Conservation (phyloP, 2,113 vertebrate species). For the Thamnophis sirtalis region DNA sequence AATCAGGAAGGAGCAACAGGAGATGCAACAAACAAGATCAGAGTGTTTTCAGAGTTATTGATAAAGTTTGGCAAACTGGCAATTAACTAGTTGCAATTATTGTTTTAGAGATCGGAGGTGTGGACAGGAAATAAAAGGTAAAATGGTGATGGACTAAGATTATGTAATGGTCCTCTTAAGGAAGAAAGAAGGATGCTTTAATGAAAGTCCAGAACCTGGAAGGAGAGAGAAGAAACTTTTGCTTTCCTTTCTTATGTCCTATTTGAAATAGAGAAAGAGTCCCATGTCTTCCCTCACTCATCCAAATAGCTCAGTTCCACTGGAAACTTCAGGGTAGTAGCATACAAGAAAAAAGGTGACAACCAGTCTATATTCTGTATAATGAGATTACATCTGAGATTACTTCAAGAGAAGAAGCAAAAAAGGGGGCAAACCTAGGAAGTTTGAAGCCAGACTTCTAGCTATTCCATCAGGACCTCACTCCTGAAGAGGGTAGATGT, state of each 20-base stretch:
- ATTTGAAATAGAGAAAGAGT: neutral
- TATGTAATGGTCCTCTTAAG: neutral
- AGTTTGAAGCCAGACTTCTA: neutral
- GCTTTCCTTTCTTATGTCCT: neutral
- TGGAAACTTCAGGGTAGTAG: neutral
- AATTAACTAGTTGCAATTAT: neutral
- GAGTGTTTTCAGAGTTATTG: neutral
- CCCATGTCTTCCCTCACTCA: neutral
- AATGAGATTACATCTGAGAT: neutral
- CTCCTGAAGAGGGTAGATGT: neutral
- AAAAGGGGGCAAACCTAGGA: neutral
- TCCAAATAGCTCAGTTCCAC: neutral
- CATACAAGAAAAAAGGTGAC: neutral
- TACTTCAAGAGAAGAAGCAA: neutral
- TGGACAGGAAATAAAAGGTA: neutral
- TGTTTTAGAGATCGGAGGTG: neutral
- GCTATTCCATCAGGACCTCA: neutral
- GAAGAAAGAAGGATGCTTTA: neutral
- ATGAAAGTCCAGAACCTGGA: neutral
- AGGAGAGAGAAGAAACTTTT: neutral
- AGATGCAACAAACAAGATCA: neutral
- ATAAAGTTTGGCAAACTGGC: neutral
- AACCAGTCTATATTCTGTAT: neutral
- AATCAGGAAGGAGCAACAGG: neutral
- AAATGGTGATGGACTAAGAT: neutral